Evolutionary conservation across 2,888 invertebrate genomes (phyloP), one percentile per base, ranked within the genome.

Genomic region (Julus scanicus): DNA sequence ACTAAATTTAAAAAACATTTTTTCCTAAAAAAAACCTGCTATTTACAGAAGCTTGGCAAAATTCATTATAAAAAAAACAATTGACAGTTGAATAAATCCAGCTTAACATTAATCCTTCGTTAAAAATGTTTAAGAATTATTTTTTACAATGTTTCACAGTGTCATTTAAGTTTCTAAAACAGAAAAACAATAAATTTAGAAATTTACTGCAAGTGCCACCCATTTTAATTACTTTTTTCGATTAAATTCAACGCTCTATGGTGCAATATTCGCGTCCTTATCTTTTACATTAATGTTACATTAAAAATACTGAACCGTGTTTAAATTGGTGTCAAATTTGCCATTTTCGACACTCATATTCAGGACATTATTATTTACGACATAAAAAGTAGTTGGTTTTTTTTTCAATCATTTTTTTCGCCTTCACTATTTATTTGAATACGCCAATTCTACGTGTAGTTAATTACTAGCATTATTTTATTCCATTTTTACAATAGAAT

Each of bases 381-480:
- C 80, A 37, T 11, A 11, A 80, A 80, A 15, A 80, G 37, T 37
- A 29, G 37, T 44, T 8, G 37, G 37, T 13, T 20, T 80, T 37
- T 17, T 9, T 13, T 37, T 37, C 13, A 71, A 15, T 57, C 63
- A n/a, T 80, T 80, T 80, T 80, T 80, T 80, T 80, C 29, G 11
- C 11, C 2, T 37, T 80, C 37, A 20, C 37, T 29, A 80, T 37
- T 20, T 80, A 80, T 80, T 80, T 80, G 6, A 80, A 80, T 6
- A 80, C 13, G 29, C 13, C 37, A 80, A 20, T 20, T 80, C 37
- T 29, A 37, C 13, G 80, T 80, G 9, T 11, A 13, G 13, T 80
- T 80, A 80, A 80, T 80, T 80, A 80, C 20, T 37, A 29, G 8
- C 80, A 80, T 80, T 80, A 80, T 80, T 71, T 71, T 71, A 71